phyloP scores from a whole-genome alignment of 2,113 vertebrate genomes.

The Spea multiplicata region DNA sequence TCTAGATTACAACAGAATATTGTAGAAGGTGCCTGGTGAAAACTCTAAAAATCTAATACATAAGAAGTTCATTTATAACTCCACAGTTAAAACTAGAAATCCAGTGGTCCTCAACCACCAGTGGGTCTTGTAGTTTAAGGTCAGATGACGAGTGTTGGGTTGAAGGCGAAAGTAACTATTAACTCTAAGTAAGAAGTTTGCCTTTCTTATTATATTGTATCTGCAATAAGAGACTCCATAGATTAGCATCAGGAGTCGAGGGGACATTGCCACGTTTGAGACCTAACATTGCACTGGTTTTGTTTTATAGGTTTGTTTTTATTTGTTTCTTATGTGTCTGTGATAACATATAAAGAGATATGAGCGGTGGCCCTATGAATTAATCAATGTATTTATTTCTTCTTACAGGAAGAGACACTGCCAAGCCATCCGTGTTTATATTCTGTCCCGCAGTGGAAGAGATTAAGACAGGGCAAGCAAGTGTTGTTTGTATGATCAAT shows the following conservation, averaged over 20 bases:
- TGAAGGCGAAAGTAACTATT: too few species aligned
- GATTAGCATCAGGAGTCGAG: background rate
- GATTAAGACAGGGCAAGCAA: background rate
- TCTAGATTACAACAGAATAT: too few species aligned
- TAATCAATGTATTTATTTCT: background rate
- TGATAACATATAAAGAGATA: background rate
- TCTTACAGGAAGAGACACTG: slow-evolving; percentile 31
- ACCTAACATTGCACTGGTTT: background rate
- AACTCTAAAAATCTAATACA: too few species aligned
- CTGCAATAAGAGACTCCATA: background rate
- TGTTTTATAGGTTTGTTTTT: background rate
- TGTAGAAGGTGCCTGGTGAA: too few species aligned
- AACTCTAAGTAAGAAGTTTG: too few species aligned
- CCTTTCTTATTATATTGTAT: too few species aligned
- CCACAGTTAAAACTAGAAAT: too few species aligned
- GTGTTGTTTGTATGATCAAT: slow-evolving; percentile 32
- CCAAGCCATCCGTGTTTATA: slow-evolving; percentile 43
- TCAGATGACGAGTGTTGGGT: too few species aligned
- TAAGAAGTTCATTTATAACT: too few species aligned
- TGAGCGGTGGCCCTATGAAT: background rate
- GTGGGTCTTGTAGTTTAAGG: too few species aligned
- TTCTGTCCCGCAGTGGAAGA: slow-evolving; percentile 26
- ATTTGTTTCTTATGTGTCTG: background rate
- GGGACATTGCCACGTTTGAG: background rate
- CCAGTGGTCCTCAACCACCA: too few species aligned